Percentiles rank a stretch among this genome's conserved stretches.
These are phyloP conservation scores for Climacteris rufus DNA, from an alignment of 2,113 vertebrate genomes.

Conservation along the genomic window DNA sequence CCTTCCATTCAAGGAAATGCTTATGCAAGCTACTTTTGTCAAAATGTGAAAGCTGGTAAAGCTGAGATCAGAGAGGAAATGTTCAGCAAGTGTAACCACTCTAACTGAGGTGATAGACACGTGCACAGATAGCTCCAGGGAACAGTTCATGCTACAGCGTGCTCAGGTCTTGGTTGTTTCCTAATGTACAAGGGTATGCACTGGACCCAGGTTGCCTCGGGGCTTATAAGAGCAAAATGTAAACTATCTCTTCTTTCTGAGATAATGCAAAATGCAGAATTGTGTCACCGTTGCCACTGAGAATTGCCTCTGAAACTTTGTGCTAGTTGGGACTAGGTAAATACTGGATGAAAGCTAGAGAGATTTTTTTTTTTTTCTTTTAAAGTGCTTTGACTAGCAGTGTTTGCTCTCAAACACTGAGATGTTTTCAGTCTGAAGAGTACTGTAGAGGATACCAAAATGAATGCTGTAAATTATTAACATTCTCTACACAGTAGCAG, in stretches of 20 bases:
- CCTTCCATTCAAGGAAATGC: not conserved
- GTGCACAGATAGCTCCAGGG: not conserved
- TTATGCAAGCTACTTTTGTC: not conserved
- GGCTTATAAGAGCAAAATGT: not conserved
- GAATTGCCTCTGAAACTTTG: not conserved
- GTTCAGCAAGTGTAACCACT: not conserved
- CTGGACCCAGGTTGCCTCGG: not conserved
- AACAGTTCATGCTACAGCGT: not conserved
- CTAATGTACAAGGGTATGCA: not conserved
- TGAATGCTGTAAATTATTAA: not conserved
- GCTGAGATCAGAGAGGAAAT: not conserved
- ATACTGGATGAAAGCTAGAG: not conserved
- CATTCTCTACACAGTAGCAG: not conserved
- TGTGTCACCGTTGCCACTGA: not conserved
- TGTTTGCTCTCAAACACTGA: conserved; percentile 1
- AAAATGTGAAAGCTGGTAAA: not conserved
- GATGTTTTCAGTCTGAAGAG: not conserved
- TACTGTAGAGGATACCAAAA: not conserved
- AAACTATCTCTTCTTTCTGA: not conserved
- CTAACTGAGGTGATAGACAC: accelerated
- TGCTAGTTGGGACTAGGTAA: not conserved
- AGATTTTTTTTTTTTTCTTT: not conserved
- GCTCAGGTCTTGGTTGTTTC: not conserved
- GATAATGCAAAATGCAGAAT: not conserved
- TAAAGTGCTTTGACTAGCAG: not conserved